Evolutionary conservation across 2,888 invertebrate genomes (phyloP).

Genomic region (Crocallis elinguaria): DNA sequence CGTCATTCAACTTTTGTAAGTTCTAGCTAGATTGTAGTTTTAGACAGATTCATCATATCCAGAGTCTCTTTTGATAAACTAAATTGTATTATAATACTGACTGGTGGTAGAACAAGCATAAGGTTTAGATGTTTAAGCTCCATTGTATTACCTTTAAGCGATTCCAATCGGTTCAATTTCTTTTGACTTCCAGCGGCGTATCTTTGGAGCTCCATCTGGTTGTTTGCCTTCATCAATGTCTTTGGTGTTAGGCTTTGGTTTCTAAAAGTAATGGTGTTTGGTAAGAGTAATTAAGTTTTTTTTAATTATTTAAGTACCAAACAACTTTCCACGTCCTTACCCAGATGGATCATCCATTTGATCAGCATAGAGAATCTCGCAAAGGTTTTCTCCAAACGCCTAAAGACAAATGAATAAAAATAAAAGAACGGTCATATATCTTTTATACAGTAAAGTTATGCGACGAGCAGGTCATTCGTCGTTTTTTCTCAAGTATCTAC

Average conservation of each 20-base stretch:
- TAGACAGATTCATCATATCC: too few relatives aligned
- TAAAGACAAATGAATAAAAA: slow-evolving; percentile 41
- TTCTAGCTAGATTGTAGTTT: too few relatives aligned
- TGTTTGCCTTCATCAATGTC: slow-evolving; percentile 96
- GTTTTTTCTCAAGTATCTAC: too few relatives aligned
- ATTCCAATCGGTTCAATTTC: slow-evolving; percentile 86
- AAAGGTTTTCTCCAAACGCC: slow-evolving; percentile 78
- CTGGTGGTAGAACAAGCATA: too few relatives aligned
- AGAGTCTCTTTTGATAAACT: too few relatives aligned
- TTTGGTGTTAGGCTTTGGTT: slow-evolving; percentile 92
- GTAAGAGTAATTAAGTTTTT: not conserved
- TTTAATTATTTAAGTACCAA: too few relatives aligned
- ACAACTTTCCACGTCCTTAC: slow-evolving; percentile 56
- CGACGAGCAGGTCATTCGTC: too few relatives aligned
- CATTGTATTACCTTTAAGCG: slow-evolving; percentile 81
- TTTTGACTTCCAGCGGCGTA: slow-evolving; percentile 80
- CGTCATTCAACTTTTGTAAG: too few relatives aligned
- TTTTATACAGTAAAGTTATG: too few relatives aligned
- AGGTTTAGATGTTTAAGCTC: not conserved
- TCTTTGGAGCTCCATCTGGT: slow-evolving; percentile 90
- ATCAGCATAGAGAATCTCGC: slow-evolving; percentile 74
- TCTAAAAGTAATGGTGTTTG: slow-evolving; percentile 47
- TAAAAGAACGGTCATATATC: too few relatives aligned
- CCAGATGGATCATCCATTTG: slow-evolving; percentile 72
- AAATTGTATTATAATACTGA: too few relatives aligned